Evolutionary conservation across 1,140 invertebrate genomes (phyloP), one percentile per base, ranked within the genome.

Genomic region (Thaumatotibia leucotreta): DNA sequence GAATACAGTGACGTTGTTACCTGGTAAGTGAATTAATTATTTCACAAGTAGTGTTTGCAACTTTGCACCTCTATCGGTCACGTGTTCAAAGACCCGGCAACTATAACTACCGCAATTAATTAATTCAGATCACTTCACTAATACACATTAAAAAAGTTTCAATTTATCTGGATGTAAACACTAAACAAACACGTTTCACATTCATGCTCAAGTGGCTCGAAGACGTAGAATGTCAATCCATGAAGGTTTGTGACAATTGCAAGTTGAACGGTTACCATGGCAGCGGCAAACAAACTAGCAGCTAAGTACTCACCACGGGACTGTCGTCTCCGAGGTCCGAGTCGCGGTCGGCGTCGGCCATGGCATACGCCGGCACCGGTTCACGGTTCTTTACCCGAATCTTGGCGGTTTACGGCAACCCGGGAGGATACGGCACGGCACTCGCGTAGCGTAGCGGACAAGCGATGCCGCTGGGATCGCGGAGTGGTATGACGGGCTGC

Each of bases 311-410:
- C 78, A 93, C 92, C 91, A 93, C 87, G 45, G 92, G 92, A 76
- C 92, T 93, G 63, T 93, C 92, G 72, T 93, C 92, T 52, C 92
- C 95, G 67, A 95, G 82, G 84, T 96, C 95, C 76, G 94, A 94
- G 80, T 97, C 96, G 83, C 95, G 93, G 87, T 95, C 95, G 92
- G 95, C 95, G 91, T 95, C 94, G 90, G 94, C 95, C 95, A 96
- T 96, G 91, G 94, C 94, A 92, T 96, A 96, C 92, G 95, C 94
- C 92, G 95, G 95, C 86, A 96, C 93, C 82, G 96, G 96, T 84
- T 96, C 95, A 93, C 95, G 94, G 88, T 97, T 96, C 95, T 97
- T 97, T 86, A 96, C 95, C 93, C 96, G 95, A 97, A 97, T 97
- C 94, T 97, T 97, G 95, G 89, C 92, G 92, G 92, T 80, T 93